Conservation (phyloP, 1,140 invertebrate genomes). For the Wiebesia pumilae region DNA sequence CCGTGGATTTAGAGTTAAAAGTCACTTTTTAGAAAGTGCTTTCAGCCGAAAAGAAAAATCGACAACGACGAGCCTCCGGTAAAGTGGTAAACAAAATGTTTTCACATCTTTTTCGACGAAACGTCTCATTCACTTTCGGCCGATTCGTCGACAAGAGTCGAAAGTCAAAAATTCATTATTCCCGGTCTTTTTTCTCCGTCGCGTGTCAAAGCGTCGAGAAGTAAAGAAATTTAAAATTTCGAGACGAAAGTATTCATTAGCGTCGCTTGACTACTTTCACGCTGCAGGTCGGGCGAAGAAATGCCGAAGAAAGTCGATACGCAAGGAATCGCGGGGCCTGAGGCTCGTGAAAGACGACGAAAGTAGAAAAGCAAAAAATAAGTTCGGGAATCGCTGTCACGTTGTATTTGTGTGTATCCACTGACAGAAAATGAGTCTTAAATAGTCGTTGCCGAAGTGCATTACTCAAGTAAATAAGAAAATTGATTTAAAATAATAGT, state of each 20-base stretch:
- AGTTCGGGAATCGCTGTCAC: neutral
- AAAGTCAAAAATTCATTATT: neutral
- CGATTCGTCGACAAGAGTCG: neutral
- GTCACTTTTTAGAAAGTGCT: slow-evolving; percentile 17
- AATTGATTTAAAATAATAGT: no score
- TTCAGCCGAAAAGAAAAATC: neutral
- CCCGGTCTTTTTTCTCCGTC: neutral
- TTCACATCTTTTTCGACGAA: neutral
- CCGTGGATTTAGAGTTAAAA: neutral
- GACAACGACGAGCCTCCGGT: neutral
- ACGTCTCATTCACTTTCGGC: neutral
- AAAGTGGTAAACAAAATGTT: neutral
- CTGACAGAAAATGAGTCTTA: no score
- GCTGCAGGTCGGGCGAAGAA: neutral
- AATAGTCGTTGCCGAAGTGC: no score
- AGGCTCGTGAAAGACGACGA: slow-evolving; percentile 24
- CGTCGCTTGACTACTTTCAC: neutral
- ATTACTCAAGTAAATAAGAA: no score
- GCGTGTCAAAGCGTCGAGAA: neutral
- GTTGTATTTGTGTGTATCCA: no score
- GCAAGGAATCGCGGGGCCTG: neutral
- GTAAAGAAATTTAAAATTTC: neutral
- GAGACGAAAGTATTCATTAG: slow-evolving; percentile 7
- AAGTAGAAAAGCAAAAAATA: no score
- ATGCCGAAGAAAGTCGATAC: slow-evolving; percentile 41